Base-by-base conservation (phyloP, 2,888 invertebrate genomes). In the Mesopsocus fuscifrons region DNA sequence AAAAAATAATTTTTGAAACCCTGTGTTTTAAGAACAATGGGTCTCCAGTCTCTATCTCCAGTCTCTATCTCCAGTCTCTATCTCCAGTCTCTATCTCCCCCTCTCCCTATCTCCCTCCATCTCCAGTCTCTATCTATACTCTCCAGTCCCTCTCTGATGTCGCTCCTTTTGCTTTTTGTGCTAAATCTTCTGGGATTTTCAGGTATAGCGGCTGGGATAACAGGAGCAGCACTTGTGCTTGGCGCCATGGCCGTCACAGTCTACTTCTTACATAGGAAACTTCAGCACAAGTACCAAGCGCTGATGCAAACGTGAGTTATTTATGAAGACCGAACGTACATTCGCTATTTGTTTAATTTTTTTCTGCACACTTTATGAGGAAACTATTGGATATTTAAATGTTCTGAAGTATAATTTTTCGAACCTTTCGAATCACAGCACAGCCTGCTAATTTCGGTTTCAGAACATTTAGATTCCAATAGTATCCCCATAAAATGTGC, bases 261-360 rank as follows among this genome's bases (percentile, higher is more conserved):
- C 20, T 38, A 38, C 21, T 38, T 38, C 18, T 13, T 38, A 17
- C 38, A 38, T 38, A 15, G 21, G n/a, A 38, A 38, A 18, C 20
- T 38, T 18, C 38, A 20, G 11, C 17, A 17, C 20, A 38, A 21
- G 11, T 21, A 38, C 20, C n/a, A 38, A 17, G 17, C 20, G 5
- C 21, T 20, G n/a, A n/a, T 38, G 5, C 38, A 38, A 9, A 20
- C 20, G 38, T 38, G 20, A 38, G 21, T 5, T 38, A 38, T 3
- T 6, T 16, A 16, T 34, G 8, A 38, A 38, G 13, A 13, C 21
- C 21, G 8, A 17, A 9, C 13, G 8, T 21, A 38, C n/a, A n/a
- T n/a, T n/a, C n/a, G n/a, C n/a, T n/a, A n/a, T n/a, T n/a, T n/a
- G n/a, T n/a, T n/a, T n/a, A n/a, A n/a, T n/a, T n/a, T n/a, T n/a